Percentiles rank a stretch among this genome's conserved stretches.
phyloP scores from a whole-genome alignment of 2,888 invertebrate genomes.

The Nudaria mundana region DNA sequence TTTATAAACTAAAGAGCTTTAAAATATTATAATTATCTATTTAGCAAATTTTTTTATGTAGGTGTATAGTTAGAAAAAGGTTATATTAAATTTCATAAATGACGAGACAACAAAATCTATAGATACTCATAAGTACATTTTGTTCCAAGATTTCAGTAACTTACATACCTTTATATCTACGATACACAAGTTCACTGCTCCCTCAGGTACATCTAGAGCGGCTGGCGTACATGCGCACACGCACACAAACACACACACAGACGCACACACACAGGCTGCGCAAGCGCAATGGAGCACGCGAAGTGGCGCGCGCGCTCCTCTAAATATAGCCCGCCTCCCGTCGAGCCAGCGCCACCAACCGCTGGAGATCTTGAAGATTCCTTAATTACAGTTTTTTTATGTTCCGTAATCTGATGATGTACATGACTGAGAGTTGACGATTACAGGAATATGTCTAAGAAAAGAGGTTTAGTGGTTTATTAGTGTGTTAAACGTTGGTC shows the following conservation, averaged over 20 bases:
- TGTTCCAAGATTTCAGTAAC: conserved; percentile 3
- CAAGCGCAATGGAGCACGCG: conserved; percentile 56
- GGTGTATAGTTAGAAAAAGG: too few relatives aligned
- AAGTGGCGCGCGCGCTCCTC: conserved; percentile 66
- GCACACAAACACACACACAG: conserved; percentile 20
- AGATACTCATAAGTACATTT: too few relatives aligned
- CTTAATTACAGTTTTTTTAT: conserved; percentile 46
- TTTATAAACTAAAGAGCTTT: too few relatives aligned
- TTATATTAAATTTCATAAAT: too few relatives aligned
- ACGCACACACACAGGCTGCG: conserved; percentile 31
- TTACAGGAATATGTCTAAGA: conserved; percentile 8
- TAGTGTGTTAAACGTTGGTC: neutral
- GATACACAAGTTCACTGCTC: conserved; percentile 33
- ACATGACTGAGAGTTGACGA: conserved; percentile 9
- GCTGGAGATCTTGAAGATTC: conserved; percentile 73
- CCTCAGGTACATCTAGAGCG: conserved; percentile 32
- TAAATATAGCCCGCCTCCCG: conserved; percentile 74
- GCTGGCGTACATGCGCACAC: conserved; percentile 13
- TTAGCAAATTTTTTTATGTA: too few relatives aligned
- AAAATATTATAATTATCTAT: too few relatives aligned
- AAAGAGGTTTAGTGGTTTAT: neutral
- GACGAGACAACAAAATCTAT: too few relatives aligned
- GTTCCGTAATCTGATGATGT: conserved; percentile 30
- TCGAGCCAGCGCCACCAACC: conserved; percentile 52
- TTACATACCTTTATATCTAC: conserved; percentile 28